A percentile compares a stretch with the other conserved stretches of the same genome.
These are phyloP conservation scores for Phalera bucephala DNA, from an alignment of 2,888 invertebrate genomes.

Conservation along the genomic window DNA sequence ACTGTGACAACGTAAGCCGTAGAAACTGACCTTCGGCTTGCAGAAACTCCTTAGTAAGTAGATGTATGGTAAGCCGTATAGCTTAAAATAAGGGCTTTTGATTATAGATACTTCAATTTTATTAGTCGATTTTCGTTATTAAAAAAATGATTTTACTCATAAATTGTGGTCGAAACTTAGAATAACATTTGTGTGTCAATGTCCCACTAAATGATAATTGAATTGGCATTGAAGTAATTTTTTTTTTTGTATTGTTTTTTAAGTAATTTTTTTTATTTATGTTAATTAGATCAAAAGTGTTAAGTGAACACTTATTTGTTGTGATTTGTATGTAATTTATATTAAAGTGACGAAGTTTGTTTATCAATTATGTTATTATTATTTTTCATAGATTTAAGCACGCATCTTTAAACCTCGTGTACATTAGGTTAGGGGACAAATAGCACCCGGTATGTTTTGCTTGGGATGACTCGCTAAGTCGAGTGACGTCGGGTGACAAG, in stretches of 20 bases:
- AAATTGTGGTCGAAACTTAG: neutral
- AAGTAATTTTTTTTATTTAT: conserved; percentile 2
- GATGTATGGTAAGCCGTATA: neutral
- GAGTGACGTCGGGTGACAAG: too few species aligned
- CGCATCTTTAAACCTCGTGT: too few species aligned
- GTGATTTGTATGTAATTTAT: conserved; percentile 28
- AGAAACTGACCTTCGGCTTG: conserved; percentile 1
- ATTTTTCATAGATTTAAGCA: too few species aligned
- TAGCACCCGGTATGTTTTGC: too few species aligned
- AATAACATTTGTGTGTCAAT: conserved; percentile 4
- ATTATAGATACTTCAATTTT: neutral
- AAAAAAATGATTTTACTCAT: neutral
- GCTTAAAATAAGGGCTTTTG: neutral
- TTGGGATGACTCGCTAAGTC: too few species aligned
- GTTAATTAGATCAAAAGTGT: conserved; percentile 20
- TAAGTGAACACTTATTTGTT: conserved; percentile 11
- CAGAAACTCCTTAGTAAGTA: conserved; percentile 11
- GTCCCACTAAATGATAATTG: conserved; percentile 36
- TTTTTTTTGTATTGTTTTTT: too few species aligned
- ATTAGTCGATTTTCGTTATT: neutral
- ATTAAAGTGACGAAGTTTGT: conserved; percentile 49
- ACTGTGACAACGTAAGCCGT: neutral
- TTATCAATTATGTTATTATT: conserved; percentile 17
- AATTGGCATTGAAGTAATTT: conserved; percentile 16
- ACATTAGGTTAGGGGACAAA: too few species aligned